Conservation (phyloP, 1,140 invertebrate species). For the Anastatus disparis region DNA sequence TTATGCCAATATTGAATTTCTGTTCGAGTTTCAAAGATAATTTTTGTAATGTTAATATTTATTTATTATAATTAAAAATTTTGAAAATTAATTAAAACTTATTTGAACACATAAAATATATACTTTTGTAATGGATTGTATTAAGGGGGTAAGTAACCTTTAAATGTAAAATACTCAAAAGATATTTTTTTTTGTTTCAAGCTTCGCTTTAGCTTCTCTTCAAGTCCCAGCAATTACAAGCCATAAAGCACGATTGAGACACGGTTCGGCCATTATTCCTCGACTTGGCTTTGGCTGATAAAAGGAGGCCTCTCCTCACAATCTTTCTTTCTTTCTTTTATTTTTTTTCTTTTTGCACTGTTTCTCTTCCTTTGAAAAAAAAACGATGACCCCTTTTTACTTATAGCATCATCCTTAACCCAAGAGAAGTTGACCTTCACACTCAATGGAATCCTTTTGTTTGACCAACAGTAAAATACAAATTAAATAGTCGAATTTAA, state of each 20-base stretch:
- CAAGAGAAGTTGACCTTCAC: too few species aligned
- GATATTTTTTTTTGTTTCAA: not conserved
- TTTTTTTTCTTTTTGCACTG: not conserved
- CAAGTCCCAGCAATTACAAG: conserved; percentile 61
- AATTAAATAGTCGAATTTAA: too few species aligned
- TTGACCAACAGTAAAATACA: too few species aligned
- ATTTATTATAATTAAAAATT: too few species aligned
- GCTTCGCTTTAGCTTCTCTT: conserved; percentile 19
- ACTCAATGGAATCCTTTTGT: too few species aligned
- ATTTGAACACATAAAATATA: not conserved
- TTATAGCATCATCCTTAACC: too few species aligned
- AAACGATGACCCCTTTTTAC: too few species aligned
- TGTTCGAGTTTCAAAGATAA: too few species aligned
- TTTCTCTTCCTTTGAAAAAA: not conserved
- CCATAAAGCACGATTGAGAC: conserved; percentile 64
- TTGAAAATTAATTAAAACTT: too few species aligned
- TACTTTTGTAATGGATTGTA: not conserved
- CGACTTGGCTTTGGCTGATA: conserved; percentile 14
- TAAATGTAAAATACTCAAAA: too few species aligned
- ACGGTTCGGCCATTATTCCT: conserved; percentile 63
- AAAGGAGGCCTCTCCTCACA: not conserved
- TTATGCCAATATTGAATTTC: too few species aligned
- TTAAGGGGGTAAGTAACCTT: not conserved
- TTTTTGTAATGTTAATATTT: too few species aligned
- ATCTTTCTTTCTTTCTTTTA: not conserved